These are phyloP conservation scores for Byasa hedistus DNA, from an alignment of 2,888 invertebrate genomes.

Conservation along the genomic window DNA sequence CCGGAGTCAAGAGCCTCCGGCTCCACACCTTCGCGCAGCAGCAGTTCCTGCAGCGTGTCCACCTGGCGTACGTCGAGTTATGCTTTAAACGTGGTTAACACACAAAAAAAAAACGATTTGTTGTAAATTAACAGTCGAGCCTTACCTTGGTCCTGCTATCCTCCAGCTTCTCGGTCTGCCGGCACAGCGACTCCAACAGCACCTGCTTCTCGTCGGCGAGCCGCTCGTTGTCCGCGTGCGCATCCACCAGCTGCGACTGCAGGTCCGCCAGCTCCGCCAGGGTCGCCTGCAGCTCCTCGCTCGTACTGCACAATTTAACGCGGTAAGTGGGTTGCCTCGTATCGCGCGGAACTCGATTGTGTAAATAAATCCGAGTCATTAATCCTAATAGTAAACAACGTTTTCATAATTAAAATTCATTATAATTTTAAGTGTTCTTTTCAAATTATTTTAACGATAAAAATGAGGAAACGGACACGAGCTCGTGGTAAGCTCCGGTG, in stretches of 20 bases:
- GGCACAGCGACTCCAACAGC: conserved; percentile 92
- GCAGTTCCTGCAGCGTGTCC: conserved; percentile 89
- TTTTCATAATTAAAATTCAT: too few species aligned
- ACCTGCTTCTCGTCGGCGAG: conserved; percentile 94
- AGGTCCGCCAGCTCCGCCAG: conserved; percentile 94
- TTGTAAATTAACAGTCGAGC: too few species aligned
- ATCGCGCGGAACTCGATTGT: too few species aligned
- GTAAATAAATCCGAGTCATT: too few species aligned
- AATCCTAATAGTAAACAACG: too few species aligned
- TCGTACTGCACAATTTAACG: conserved; percentile 82
- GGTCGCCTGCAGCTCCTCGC: conserved; percentile 95
- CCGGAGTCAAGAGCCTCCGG: conserved; percentile 83
- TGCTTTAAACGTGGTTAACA: too few species aligned
- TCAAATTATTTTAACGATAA: too few species aligned
- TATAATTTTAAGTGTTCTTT: too few species aligned
- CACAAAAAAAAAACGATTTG: too few species aligned
- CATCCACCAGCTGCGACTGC: conserved; percentile 91
- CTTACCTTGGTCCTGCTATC: conserved; percentile 86
- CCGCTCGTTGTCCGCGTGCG: conserved; percentile 92
- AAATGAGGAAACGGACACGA: too few species aligned
- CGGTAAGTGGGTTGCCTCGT: too few species aligned
- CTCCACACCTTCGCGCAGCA: conserved; percentile 85
- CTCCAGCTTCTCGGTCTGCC: conserved; percentile 95
- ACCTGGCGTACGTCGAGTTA: conserved; percentile 69
- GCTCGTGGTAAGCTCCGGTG: too few species aligned